These are phyloP conservation scores for Elanus axillaris DNA, from an alignment of 2,113 vertebrate genomes.

Conservation along the genomic window DNA sequence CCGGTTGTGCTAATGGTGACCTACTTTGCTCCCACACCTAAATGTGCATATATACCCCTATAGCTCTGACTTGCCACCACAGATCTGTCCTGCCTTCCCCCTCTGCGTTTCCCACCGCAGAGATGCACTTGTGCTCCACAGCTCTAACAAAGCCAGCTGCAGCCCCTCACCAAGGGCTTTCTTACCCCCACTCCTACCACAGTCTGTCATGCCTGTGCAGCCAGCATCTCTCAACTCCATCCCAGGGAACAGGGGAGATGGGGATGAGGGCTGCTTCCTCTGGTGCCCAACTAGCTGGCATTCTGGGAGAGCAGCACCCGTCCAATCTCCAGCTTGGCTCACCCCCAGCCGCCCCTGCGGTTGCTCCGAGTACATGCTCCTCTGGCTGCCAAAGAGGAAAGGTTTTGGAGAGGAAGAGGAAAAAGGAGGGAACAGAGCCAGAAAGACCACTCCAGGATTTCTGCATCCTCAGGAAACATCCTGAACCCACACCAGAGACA, in stretches of 20 bases:
- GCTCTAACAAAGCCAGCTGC: neutral
- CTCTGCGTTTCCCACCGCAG: neutral
- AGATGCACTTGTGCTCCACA: neutral
- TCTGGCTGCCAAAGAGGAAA: neutral
- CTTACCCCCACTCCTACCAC: neutral
- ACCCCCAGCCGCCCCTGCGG: neutral
- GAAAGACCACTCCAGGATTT: slow-evolving; percentile 11
- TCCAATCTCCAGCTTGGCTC: neutral
- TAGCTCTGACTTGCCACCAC: neutral
- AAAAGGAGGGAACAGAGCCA: slow-evolving; percentile 41
- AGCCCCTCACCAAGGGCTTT: neutral
- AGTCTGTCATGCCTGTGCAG: neutral
- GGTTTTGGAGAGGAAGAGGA: slow-evolving; percentile 30
- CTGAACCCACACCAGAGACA: neutral
- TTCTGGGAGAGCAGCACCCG: neutral
- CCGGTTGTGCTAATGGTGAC: neutral
- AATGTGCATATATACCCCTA: neutral
- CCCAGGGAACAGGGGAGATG: neutral
- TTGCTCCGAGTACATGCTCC: neutral
- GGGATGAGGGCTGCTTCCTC: neutral
- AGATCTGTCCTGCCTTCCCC: neutral
- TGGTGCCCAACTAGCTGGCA: neutral
- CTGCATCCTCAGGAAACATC: slow-evolving; percentile 37
- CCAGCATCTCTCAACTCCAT: neutral
- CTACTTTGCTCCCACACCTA: neutral